These are phyloP conservation scores for Pilophorus perplexus DNA, from an alignment of 2,888 invertebrate genomes.

Conservation along the genomic window DNA sequence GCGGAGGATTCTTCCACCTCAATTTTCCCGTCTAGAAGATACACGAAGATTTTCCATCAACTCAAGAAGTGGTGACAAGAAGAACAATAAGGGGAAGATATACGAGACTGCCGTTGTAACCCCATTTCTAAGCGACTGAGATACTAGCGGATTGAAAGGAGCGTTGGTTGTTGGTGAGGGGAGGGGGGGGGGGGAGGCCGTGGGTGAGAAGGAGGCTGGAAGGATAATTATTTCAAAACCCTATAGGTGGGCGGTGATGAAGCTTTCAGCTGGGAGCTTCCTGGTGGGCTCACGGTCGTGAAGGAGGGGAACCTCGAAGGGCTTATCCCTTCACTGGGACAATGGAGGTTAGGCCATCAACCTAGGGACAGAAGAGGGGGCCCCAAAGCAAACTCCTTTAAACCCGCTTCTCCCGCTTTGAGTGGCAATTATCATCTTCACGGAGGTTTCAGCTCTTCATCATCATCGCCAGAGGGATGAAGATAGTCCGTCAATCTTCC, in stretches of 20 bases:
- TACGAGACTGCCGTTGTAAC: not conserved
- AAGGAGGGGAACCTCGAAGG: too few relatives aligned
- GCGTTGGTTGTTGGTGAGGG: not conserved
- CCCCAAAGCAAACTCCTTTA: conserved; percentile 6
- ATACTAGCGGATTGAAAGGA: conserved; percentile 10
- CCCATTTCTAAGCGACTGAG: not conserved
- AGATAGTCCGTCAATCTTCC: too few relatives aligned
- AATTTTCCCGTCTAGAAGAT: too few relatives aligned
- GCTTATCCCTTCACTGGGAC: conserved; percentile 15
- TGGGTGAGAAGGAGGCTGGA: not conserved
- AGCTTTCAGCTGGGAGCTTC: conserved; percentile 20
- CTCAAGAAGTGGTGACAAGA: not conserved
- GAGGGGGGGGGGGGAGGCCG: not conserved
- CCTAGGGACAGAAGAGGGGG: not conserved
- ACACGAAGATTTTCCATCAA: not conserved
- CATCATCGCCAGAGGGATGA: not conserved
- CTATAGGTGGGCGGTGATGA: conserved; percentile 30
- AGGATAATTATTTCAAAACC: conserved; percentile 27
- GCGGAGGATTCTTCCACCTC: too few relatives aligned
- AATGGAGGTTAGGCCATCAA: conserved; percentile 27
- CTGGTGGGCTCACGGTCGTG: too few relatives aligned
- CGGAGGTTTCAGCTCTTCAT: not conserved
- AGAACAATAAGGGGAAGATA: conserved; percentile 16
- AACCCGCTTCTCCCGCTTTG: not conserved
- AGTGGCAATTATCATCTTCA: conserved; percentile 22